phyloP scores from a whole-genome alignment of 2,888 invertebrate genomes.

The Plagiodera versicolora region DNA sequence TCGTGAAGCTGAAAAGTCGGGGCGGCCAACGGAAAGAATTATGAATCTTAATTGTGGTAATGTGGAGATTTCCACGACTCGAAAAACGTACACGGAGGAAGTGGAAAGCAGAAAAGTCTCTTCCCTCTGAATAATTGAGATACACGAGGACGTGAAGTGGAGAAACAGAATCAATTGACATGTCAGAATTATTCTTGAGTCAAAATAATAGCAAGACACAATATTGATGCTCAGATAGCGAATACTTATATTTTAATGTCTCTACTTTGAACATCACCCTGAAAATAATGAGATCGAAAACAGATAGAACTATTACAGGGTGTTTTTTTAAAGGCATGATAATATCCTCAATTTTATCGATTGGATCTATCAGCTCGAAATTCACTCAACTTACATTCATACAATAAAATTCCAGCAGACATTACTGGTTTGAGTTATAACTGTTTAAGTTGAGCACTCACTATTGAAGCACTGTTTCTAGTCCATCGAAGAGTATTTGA shows the following conservation, averaged over 20 bases:
- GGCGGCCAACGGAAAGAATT: conserved; percentile 24
- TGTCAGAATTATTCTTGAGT: too few relatives aligned
- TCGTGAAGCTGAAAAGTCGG: conserved; percentile 22
- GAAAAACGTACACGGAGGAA: neutral
- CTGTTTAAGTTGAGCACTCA: neutral
- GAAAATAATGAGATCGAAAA: too few relatives aligned
- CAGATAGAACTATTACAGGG: too few relatives aligned
- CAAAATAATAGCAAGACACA: too few relatives aligned
- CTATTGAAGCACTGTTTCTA: neutral
- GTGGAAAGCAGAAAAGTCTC: neutral
- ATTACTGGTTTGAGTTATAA: neutral
- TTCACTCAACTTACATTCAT: neutral
- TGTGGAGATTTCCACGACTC: conserved; percentile 6
- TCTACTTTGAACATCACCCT: too few relatives aligned
- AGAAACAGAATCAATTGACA: too few relatives aligned
- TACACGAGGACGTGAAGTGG: neutral
- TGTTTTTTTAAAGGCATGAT: too few relatives aligned
- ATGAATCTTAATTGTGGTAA: conserved; percentile 26
- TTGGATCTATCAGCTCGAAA: neutral
- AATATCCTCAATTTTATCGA: too few relatives aligned
- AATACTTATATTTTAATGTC: too few relatives aligned
- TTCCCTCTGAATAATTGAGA: neutral
- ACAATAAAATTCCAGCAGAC: conserved; percentile 6
- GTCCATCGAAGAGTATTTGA: too few relatives aligned
- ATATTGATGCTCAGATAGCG: too few relatives aligned